A percentile compares a stretch with the other conserved stretches of the same genome.
Conservation (phyloP, 2,797 vertebrate genomes). For the Mycteria americana region DNA sequence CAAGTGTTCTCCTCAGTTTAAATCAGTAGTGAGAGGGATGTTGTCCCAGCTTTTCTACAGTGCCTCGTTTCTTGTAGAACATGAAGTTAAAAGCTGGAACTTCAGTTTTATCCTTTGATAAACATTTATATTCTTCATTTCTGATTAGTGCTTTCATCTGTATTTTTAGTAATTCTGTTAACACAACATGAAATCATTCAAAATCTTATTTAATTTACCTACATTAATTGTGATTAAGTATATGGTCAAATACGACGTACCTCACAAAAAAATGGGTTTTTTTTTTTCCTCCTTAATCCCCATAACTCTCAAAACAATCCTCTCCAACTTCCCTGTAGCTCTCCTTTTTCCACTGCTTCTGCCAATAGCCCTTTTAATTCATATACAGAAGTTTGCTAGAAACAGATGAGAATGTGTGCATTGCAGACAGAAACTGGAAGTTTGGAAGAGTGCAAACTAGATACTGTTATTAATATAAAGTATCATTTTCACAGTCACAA, state of each 20-base stretch:
- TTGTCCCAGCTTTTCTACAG: not conserved
- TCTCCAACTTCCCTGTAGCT: not conserved
- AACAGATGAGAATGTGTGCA: not conserved
- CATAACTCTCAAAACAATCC: not conserved
- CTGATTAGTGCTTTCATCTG: not conserved
- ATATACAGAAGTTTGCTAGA: not conserved
- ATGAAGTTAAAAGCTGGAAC: not conserved
- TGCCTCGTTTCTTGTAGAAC: not conserved
- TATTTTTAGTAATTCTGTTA: not conserved
- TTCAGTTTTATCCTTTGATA: not conserved
- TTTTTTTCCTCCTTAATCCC: not conserved
- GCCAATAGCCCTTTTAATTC: not conserved
- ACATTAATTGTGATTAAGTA: not conserved
- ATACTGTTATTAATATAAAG: not conserved
- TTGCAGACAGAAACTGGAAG: not conserved
- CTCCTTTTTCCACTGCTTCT: not conserved
- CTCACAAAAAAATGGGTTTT: accelerated
- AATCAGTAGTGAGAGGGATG: not conserved
- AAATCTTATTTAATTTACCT: not conserved
- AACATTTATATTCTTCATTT: not conserved
- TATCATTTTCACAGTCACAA: not conserved
- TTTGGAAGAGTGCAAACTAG: not conserved
- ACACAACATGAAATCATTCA: not conserved
- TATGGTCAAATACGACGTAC: not conserved
- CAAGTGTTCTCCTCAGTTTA: not conserved